Conservation (phyloP, 2,888 invertebrate genomes). For the Drosophila gaucha region DNA sequence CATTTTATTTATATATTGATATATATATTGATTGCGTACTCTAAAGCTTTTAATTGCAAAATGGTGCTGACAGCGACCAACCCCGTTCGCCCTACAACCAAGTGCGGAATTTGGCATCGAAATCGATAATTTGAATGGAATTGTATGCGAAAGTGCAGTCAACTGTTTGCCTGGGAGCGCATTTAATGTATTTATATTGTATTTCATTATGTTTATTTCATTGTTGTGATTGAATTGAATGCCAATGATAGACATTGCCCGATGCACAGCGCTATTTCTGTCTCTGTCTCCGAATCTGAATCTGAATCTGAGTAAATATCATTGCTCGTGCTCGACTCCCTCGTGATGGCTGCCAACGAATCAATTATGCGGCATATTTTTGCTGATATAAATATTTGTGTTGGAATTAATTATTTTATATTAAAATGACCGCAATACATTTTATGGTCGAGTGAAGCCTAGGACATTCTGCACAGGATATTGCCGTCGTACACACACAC, state of each 20-base stretch:
- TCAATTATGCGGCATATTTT: conserved; percentile 78
- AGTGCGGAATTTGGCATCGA: conserved; percentile 22
- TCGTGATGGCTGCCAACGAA: conserved; percentile 46
- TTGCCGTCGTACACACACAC: conserved; percentile 14
- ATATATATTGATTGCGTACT: conserved; percentile 70
- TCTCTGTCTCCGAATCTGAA: not conserved
- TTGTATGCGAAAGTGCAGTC: conserved; percentile 32
- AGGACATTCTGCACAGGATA: conserved; percentile 51
- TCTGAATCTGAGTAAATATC: conserved; percentile 6
- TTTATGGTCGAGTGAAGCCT: conserved; percentile 63
- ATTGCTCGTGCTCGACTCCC: not conserved
- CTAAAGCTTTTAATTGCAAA: conserved; percentile 71
- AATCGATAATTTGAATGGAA: conserved; percentile 50
- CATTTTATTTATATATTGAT: conserved; percentile 71
- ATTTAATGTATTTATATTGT: conserved; percentile 75
- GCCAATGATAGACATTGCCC: conserved; percentile 45
- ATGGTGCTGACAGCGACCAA: conserved; percentile 26
- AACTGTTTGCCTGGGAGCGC: conserved; percentile 47
- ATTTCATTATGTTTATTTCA: conserved; percentile 73
- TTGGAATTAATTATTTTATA: conserved; percentile 81
- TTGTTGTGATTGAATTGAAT: conserved; percentile 75
- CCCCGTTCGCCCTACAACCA: not conserved
- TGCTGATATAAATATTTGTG: conserved; percentile 78
- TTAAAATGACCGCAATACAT: conserved; percentile 80
- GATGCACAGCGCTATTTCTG: not conserved